phyloP scores from a whole-genome alignment of 2,888 invertebrate species.

The Pyrgus malvae region DNA sequence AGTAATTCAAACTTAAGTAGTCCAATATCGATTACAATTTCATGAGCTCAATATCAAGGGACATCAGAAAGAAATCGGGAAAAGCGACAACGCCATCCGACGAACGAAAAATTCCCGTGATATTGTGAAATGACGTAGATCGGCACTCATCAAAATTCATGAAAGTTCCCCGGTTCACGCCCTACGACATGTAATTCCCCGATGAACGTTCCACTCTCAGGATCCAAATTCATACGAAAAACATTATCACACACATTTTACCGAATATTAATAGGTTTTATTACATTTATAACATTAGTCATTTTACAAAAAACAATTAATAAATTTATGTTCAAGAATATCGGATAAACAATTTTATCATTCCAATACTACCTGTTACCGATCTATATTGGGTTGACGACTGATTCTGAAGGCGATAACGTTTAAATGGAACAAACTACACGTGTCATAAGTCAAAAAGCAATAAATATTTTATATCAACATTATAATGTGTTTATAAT shows the following conservation, averaged over 20 bases:
- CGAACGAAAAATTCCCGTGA: constrained; percentile 10
- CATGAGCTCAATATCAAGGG: constrained; percentile 8
- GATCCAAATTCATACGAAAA: constrained; percentile 8
- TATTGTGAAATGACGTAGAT: constrained; percentile 38
- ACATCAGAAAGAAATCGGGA: background rate
- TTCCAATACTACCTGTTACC: background rate
- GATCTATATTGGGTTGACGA: constrained; percentile 3
- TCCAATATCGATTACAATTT: background rate
- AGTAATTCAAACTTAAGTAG: no score
- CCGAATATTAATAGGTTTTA: constrained; percentile 6
- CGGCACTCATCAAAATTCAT: constrained; percentile 52
- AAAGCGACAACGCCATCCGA: constrained; percentile 9
- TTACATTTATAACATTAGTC: no score
- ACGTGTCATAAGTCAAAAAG: background rate
- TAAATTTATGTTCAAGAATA: background rate
- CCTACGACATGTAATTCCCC: constrained; percentile 22
- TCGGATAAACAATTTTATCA: constrained; percentile 13
- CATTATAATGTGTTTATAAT: constrained; percentile 1
- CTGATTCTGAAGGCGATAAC: constrained; percentile 7
- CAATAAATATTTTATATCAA: background rate
- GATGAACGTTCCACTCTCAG: constrained; percentile 9
- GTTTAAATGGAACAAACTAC: background rate
- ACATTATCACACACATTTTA: background rate
- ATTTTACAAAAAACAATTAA: no score
- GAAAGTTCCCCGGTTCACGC: constrained; percentile 35